Evolutionary conservation across 2,113 vertebrate genomes (phyloP), one percentile per base, ranked within the genome.

Genomic region (Epinephelus fuscoguttatus): DNA sequence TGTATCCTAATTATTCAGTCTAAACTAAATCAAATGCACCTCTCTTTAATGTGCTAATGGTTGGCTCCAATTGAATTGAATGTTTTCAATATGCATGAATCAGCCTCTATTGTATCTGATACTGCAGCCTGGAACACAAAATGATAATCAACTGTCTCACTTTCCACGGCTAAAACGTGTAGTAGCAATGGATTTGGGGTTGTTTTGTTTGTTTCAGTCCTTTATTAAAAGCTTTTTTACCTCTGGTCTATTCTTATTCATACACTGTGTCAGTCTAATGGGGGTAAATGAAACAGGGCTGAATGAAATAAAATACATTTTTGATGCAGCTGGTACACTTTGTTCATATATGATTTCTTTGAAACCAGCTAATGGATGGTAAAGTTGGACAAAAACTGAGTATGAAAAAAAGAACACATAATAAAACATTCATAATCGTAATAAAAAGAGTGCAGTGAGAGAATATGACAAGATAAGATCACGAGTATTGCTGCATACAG

Each of bases 21-120:
- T 61, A 63, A 84, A 84, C 45, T 77, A 90, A 84, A 95, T 94
- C 94, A 95, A 95, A 96, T 90, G 82, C 84, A 64, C 59, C 85
- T 94, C 75, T 87, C 94, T 96, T 95, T 95, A 91, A 92, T 93
- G 88, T 94, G 94, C 93, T 94, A 93, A 96, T 96, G 92, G 88
- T 3, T 77, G 78, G n/a, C 66, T 92, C 75, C 37, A 69, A 81
- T 91, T 88, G 67, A 91, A 92, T 77, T 70, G 59, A 81, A 77
- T 76, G 63, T 72, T 45, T 89, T 93, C 91, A 94, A 86, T 92
- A 94, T 93, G 88, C 90, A 93, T 94, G 93, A 91, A 88, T 71
- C 68, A 62, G 80, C 70, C 76, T 77, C 90, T 88, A 89, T 94
- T 94, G 86, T 91, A 82, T 67, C 63, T 25, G 77, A 85, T 76